Conservation (phyloP, 1,140 invertebrate species). For the Ceratina australensis region DNA sequence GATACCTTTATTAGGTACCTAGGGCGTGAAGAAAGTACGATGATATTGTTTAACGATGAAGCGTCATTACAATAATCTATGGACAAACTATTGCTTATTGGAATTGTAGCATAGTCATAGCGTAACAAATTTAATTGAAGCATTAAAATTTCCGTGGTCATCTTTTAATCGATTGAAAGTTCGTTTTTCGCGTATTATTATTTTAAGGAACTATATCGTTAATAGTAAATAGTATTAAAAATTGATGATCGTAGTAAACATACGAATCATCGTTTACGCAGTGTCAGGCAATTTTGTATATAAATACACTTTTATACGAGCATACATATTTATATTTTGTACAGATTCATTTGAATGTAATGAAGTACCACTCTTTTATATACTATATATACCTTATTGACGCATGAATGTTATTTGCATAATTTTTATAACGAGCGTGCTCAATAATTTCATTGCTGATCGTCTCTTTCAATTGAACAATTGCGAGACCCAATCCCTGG, state of each 20-base stretch:
- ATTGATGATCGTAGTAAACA: conserved; percentile 1
- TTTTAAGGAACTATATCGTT: conserved; percentile 15
- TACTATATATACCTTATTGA: conserved; percentile 32
- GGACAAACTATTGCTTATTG: too few species aligned
- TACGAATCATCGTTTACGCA: conserved; percentile 33
- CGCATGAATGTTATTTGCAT: conserved; percentile 6
- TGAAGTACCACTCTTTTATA: conserved; percentile 34
- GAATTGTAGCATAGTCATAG: too few species aligned
- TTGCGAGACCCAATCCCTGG: background rate
- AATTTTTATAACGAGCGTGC: conserved; percentile 33
- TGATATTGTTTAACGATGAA: too few species aligned
- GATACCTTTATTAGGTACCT: background rate
- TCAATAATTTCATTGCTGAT: conserved; percentile 27
- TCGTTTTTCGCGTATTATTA: conserved; percentile 17
- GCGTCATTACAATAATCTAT: too few species aligned
- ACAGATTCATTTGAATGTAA: conserved; percentile 45
- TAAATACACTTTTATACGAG: conserved; percentile 47
- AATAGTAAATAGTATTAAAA: conserved; percentile 25
- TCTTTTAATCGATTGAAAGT: conserved; percentile 28
- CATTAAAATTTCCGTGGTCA: conserved; percentile 13
- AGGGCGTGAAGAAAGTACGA: too few species aligned
- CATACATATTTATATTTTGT: conserved; percentile 52
- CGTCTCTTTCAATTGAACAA: conserved; percentile 7
- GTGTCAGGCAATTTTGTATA: conserved; percentile 43
- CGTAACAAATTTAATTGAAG: too few species aligned